Evolutionary conservation across 2,888 invertebrate genomes (phyloP).

Genomic region (Notodonta dromedarius): DNA sequence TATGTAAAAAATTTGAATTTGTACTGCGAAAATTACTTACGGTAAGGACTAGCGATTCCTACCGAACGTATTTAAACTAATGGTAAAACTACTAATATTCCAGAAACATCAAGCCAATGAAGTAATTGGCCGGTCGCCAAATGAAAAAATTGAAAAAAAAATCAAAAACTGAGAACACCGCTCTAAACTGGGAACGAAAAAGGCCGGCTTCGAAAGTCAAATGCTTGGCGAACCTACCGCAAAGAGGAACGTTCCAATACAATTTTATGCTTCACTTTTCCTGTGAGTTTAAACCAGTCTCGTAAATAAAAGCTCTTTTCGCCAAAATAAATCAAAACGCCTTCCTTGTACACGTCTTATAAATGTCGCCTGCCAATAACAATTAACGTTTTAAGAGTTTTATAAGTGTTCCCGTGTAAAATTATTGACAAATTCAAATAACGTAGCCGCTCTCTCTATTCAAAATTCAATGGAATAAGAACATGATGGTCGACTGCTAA

Average conservation of each 20-base stretch:
- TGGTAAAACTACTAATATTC: too few species aligned
- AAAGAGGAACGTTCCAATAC: slow-evolving; percentile 35
- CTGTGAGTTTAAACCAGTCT: slow-evolving; percentile 22
- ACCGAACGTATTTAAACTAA: too few species aligned
- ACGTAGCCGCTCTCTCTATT: neutral
- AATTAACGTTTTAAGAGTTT: too few species aligned
- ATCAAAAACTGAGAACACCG: neutral
- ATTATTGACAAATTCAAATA: slow-evolving; percentile 19
- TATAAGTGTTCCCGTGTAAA: slow-evolving; percentile 6
- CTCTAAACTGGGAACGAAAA: neutral
- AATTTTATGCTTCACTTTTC: slow-evolving; percentile 41
- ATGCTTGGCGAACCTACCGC: slow-evolving; percentile 7
- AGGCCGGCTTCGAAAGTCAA: neutral
- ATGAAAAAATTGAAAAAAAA: neutral
- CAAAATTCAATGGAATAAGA: too few species aligned
- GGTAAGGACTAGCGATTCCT: too few species aligned
- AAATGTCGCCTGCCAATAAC: too few species aligned
- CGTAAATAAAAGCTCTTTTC: slow-evolving; percentile 31
- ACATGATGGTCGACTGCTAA: too few species aligned
- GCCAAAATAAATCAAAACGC: slow-evolving; percentile 36
- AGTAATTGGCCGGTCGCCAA: neutral
- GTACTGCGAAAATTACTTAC: too few species aligned
- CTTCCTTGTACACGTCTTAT: slow-evolving; percentile 10
- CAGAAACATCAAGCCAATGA: neutral
- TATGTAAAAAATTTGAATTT: too few species aligned